Evolutionary conservation across 2,797 vertebrate species (phyloP).

Genomic region (Ctenopoma kingsleyae): DNA sequence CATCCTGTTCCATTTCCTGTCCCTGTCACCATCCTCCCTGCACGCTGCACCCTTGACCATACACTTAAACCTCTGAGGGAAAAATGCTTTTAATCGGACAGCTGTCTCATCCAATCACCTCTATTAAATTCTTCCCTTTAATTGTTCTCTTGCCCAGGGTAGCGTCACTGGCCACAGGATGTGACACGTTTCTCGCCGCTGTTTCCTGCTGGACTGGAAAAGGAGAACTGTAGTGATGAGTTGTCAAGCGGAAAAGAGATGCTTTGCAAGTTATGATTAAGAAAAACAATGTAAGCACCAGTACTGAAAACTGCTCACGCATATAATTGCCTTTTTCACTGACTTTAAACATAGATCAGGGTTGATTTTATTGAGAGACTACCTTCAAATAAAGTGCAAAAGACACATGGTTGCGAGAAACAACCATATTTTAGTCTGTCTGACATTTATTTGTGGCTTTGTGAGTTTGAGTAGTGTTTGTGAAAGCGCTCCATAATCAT

Average conservation of each 20-base stretch:
- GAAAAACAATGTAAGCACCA: constrained; percentile 59
- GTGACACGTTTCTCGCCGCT: constrained; percentile 63
- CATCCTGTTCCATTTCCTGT: constrained; percentile 72
- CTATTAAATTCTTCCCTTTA: constrained; percentile 34
- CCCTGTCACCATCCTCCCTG: constrained; percentile 46
- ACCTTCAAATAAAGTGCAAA: constrained; percentile 18
- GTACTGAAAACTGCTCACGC: constrained; percentile 28
- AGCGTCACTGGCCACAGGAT: constrained; percentile 64
- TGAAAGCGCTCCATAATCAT: constrained; percentile 41
- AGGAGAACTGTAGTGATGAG: constrained; percentile 63
- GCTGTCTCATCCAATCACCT: constrained; percentile 55
- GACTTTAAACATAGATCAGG: constrained; percentile 26
- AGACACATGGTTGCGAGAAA: constrained; percentile 11
- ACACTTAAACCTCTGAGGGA: constrained; percentile 44
- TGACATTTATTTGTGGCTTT: constrained; percentile 2
- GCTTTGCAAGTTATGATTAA: constrained; percentile 67
- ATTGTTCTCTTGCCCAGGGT: constrained; percentile 52
- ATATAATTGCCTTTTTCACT: constrained; percentile 48
- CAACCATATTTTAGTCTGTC: not conserved
- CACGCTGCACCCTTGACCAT: constrained; percentile 35
- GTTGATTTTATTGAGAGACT: constrained; percentile 22
- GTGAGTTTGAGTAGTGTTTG: constrained; percentile 30
- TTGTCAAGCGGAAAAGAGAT: constrained; percentile 58
- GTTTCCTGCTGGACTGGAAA: constrained; percentile 72
- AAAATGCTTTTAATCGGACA: constrained; percentile 49